These are phyloP conservation scores for Apodemia hepburni DNA, from an alignment of 2,888 invertebrate genomes.

Conservation along the genomic window DNA sequence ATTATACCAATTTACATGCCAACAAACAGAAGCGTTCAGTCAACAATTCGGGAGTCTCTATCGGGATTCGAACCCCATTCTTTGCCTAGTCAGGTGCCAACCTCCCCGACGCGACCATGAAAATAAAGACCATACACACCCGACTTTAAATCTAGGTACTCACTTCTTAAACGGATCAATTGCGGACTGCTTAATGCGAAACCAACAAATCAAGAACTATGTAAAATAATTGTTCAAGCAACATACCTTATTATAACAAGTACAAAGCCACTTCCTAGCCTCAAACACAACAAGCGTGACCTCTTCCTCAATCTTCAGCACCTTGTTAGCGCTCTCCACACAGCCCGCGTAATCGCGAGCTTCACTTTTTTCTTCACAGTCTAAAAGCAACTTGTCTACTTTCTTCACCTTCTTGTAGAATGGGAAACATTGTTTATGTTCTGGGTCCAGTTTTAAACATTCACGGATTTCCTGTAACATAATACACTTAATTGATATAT, in stretches of 20 bases:
- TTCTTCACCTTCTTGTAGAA: conserved; percentile 98
- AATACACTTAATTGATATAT: neutral
- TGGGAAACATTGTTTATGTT: conserved; percentile 97
- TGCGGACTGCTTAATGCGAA: too few species aligned
- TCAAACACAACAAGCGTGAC: conserved; percentile 86
- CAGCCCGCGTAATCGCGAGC: conserved; percentile 84
- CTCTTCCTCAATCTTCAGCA: conserved; percentile 85
- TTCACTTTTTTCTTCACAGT: conserved; percentile 82
- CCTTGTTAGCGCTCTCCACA: conserved; percentile 83
- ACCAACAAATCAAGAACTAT: too few species aligned
- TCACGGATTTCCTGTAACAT: conserved; percentile 90
- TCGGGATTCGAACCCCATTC: too few species aligned
- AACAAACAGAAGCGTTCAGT: too few species aligned
- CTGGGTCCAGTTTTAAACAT: conserved; percentile 97
- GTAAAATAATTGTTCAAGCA: too few species aligned
- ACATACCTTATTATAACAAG: conserved; percentile 82
- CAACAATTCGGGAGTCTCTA: too few species aligned
- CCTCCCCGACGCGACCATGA: too few species aligned
- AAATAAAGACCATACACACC: too few species aligned
- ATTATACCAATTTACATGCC: too few species aligned
- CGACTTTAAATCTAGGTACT: too few species aligned
- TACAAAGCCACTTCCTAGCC: conserved; percentile 89
- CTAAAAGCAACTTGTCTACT: conserved; percentile 88
- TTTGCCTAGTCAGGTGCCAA: too few species aligned
- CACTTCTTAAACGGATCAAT: too few species aligned